These are phyloP conservation scores for Chunga burmeisteri DNA, from an alignment of 2,113 vertebrate species.

Conservation along the genomic window DNA sequence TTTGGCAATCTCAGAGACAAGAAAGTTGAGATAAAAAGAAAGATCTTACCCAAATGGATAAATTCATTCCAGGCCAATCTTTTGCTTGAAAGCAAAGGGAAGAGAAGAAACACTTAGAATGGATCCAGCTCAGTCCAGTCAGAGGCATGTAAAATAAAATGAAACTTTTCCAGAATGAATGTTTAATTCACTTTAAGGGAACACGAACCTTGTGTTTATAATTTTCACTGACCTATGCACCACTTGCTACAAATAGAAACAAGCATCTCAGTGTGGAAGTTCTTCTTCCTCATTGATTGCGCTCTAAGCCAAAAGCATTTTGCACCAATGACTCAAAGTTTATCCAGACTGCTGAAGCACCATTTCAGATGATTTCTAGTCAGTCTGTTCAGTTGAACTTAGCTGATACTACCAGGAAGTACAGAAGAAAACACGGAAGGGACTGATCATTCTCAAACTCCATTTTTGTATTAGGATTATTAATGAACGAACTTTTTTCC, in stretches of 20 bases:
- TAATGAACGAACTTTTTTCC: not conserved
- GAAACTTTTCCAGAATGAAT: not conserved
- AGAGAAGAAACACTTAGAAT: not conserved
- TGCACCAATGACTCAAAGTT: not conserved
- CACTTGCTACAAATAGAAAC: not conserved
- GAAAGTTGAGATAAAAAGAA: not conserved
- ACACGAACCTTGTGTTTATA: not conserved
- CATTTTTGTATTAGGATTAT: not conserved
- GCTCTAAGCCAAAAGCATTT: not conserved
- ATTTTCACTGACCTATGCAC: not conserved
- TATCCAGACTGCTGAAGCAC: not conserved
- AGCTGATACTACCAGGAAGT: not conserved
- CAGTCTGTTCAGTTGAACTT: not conserved
- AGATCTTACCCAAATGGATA: not conserved
- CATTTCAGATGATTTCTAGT: not conserved
- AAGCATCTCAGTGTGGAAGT: not conserved
- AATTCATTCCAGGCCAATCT: not conserved
- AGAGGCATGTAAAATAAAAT: not conserved
- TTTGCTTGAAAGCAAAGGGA: not conserved
- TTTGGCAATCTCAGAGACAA: not conserved
- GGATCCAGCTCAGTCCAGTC: not conserved
- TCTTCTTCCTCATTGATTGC: not conserved
- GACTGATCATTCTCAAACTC: not conserved
- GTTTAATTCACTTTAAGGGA: not conserved
- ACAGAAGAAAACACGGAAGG: not conserved